Evolutionary conservation across 2,113 vertebrate genomes (phyloP).

Genomic region (Ariopsis seemanni): DNA sequence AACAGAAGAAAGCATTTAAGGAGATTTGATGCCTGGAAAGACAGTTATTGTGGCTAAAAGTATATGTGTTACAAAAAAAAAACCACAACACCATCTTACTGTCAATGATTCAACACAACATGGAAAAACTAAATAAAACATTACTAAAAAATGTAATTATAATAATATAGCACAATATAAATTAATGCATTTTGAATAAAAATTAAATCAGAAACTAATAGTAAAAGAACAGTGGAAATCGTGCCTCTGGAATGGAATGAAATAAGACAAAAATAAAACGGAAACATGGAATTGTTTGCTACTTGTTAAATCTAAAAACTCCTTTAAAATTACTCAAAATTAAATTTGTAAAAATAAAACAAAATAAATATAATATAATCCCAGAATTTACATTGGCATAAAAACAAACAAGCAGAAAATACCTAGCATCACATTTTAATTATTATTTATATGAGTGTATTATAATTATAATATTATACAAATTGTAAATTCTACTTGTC

Average conservation of each 20-base stretch:
- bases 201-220: not conserved
- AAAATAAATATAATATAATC: not conserved
- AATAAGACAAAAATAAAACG: not conserved
- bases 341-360: not conserved
- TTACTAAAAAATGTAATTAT: not conserved
- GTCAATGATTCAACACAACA: not conserved
- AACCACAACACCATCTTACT: not conserved
- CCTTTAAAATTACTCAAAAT: not conserved
- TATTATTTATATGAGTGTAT: not conserved
- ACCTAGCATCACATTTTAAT: not conserved
- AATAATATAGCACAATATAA: not conserved
- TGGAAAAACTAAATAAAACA: not conserved
- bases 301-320: not conserved
- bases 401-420: not conserved
- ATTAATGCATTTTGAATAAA: not conserved
- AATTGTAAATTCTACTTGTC: slow-evolving; percentile 20
- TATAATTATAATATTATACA: not conserved
- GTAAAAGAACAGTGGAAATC: not conserved
- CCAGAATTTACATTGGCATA: not conserved
- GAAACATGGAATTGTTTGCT: not conserved
- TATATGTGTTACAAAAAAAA: too few relatives aligned
- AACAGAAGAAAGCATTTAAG: slow-evolving; percentile 9
- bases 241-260: not conserved
- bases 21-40: not conserved
- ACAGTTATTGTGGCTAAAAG: not conserved